A percentile compares a stretch with the other conserved stretches of the same genome.
These are phyloP conservation scores for Sitta carolinensis DNA, from an alignment of 2,797 vertebrate genomes.

Conservation along the genomic window DNA sequence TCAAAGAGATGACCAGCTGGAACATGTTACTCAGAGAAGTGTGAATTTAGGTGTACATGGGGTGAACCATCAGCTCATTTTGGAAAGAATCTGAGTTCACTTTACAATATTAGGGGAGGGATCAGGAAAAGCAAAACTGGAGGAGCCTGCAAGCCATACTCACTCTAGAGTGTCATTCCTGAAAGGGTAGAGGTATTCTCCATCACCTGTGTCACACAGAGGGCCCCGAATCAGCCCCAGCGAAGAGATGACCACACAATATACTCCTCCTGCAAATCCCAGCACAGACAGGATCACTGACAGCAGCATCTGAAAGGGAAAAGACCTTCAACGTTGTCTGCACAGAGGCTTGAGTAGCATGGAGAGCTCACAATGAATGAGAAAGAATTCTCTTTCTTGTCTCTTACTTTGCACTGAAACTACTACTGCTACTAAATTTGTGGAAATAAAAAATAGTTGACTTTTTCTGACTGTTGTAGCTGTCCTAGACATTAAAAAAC, in stretches of 20 bases:
- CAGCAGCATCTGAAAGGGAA: conserved; percentile 63
- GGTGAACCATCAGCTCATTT: neutral
- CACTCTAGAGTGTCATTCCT: conserved; percentile 62
- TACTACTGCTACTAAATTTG: neutral
- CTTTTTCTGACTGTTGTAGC: neutral
- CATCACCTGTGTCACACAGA: conserved; percentile 67
- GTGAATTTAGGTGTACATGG: neutral
- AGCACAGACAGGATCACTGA: conserved; percentile 51
- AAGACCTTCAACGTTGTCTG: neutral
- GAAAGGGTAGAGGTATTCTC: conserved; percentile 69
- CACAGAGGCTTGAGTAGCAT: neutral
- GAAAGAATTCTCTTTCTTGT: neutral
- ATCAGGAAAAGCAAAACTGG: neutral
- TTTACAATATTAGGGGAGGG: accelerated
- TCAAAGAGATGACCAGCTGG: neutral
- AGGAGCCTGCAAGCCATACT: conserved; percentile 22
- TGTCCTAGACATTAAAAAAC: neutral
- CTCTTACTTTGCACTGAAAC: neutral
- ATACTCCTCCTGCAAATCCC: conserved; percentile 10
- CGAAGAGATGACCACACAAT: conserved; percentile 63
- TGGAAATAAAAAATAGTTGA: neutral
- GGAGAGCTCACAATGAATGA: neutral
- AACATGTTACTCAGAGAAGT: neutral
- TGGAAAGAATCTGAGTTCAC: neutral
- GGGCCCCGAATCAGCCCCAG: conserved; percentile 61